Conservation (phyloP, 2,888 invertebrate genomes). For the Pecten maximus region DNA sequence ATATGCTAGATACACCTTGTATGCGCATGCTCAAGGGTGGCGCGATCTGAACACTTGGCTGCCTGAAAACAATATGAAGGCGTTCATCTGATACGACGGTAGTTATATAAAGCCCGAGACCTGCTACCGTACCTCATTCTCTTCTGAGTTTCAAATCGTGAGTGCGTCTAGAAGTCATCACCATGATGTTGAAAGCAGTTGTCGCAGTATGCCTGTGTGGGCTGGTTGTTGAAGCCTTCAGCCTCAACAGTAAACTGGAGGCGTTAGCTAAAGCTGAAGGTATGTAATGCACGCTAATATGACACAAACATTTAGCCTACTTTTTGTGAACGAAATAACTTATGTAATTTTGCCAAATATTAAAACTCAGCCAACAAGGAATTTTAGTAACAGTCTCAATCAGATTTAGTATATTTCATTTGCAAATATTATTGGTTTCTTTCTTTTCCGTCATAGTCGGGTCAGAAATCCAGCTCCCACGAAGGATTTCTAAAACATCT, state of each 20-base stretch:
- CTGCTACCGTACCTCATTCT: not conserved
- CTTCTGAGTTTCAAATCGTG: not conserved
- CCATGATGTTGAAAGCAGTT: not conserved
- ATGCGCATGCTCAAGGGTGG: not conserved
- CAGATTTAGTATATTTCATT: too few relatives aligned
- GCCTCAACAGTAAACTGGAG: not conserved
- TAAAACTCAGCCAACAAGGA: too few relatives aligned
- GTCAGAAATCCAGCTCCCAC: too few relatives aligned
- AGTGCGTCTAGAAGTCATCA: not conserved
- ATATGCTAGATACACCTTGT: not conserved
- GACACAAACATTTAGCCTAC: too few relatives aligned
- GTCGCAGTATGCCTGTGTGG: not conserved
- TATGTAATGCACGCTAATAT: not conserved
- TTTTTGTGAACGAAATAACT: too few relatives aligned
- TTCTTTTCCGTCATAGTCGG: too few relatives aligned
- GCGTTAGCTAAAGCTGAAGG: not conserved
- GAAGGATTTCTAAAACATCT: too few relatives aligned
- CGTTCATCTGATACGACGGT: not conserved
- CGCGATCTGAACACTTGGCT: not conserved
- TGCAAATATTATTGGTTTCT: too few relatives aligned
- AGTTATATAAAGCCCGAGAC: not conserved
- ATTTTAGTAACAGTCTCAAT: too few relatives aligned
- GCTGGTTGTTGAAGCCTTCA: not conserved
- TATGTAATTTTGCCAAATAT: too few relatives aligned
- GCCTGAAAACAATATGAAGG: not conserved